phyloP scores from a whole-genome alignment of 2,797 vertebrate species.

The Thalassophryne amazonica region DNA sequence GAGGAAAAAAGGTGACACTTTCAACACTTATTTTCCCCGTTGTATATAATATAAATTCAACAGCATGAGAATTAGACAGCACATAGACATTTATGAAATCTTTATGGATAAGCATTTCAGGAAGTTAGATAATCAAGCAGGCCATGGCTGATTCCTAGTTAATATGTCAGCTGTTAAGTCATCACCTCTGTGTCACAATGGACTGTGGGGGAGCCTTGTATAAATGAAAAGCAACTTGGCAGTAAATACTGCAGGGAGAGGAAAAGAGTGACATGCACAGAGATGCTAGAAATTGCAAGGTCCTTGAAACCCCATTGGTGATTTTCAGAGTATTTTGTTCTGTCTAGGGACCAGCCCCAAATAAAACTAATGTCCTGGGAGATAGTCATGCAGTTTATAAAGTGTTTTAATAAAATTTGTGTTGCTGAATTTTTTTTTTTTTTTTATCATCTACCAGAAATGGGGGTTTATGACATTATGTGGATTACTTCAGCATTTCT shows the following conservation, averaged over 20 bases:
- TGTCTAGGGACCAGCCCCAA: slow-evolving; percentile 53
- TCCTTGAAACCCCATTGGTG: slow-evolving; percentile 45
- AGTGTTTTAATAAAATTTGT: neutral
- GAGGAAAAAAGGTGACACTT: too few relatives aligned
- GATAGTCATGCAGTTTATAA: slow-evolving; percentile 27
- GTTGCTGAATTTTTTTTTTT: neutral
- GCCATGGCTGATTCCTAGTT: neutral
- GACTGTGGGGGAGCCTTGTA: slow-evolving; percentile 27
- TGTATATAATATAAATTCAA: too few relatives aligned
- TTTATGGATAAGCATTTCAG: too few relatives aligned
- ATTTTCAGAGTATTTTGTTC: slow-evolving; percentile 46
- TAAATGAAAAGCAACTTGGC: slow-evolving; percentile 27
- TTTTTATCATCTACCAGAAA: neutral
- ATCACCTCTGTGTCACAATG: neutral
- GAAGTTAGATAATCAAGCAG: neutral
- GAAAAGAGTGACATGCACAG: slow-evolving; percentile 7
- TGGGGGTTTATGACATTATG: too few relatives aligned
- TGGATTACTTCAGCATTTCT: too few relatives aligned
- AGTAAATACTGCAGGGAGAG: slow-evolving; percentile 17
- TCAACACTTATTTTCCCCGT: too few relatives aligned
- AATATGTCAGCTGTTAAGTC: slow-evolving; percentile 24
- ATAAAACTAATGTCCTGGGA: slow-evolving; percentile 44
- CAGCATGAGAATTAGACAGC: too few relatives aligned
- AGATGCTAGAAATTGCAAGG: slow-evolving; percentile 52
- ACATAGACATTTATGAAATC: too few relatives aligned